phyloP scores from a whole-genome alignment of 2,113 vertebrate species.

The Corapipo altera region DNA sequence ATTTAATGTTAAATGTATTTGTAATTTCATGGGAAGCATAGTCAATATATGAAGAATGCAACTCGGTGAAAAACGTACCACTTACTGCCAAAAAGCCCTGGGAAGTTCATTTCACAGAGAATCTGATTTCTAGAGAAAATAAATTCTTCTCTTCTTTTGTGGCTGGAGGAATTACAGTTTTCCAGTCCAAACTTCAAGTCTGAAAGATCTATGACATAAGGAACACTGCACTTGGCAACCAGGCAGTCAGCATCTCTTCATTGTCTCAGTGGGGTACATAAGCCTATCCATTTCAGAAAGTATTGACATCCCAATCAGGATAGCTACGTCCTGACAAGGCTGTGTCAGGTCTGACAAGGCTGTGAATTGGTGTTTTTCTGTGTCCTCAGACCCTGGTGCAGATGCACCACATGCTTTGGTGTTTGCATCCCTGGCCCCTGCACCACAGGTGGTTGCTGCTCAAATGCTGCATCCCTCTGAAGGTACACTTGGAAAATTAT shows the following conservation, averaged over 20 bases:
- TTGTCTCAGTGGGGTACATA: background rate
- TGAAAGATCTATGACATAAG: background rate
- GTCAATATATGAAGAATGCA: conserved; percentile 5
- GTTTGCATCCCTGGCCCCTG: background rate
- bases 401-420: background rate
- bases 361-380: background rate
- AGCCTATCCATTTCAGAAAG: background rate
- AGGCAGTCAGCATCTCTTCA: background rate
- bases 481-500: background rate
- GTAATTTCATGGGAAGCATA: conserved; percentile 7
- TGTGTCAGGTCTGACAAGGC: background rate
- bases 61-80: background rate
- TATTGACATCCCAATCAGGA: background rate
- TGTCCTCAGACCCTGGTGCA: background rate
- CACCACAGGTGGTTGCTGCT: background rate
- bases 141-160: background rate
- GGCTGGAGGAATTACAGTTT: background rate
- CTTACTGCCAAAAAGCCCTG: background rate
- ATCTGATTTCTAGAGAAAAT: background rate
- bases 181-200: background rate
- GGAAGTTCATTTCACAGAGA: background rate
- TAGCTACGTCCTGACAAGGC: background rate
- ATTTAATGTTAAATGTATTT: conserved; percentile 26
- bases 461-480: background rate
- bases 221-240: background rate